Conservation (phyloP, 2,888 invertebrate genomes). For the Cryptocheilus praepositus region DNA sequence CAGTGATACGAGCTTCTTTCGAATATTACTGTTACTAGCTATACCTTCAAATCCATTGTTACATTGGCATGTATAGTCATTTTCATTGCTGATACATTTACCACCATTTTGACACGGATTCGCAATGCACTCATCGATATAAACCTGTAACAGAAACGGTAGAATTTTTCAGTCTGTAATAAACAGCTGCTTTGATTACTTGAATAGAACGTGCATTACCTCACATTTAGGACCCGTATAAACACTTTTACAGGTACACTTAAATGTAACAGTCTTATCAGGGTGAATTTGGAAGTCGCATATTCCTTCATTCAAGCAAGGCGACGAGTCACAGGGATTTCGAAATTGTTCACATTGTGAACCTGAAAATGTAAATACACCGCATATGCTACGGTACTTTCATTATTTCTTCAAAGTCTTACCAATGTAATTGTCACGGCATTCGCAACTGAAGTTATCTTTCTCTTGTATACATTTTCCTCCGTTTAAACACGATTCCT, state of each 20-base stretch:
- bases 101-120: conserved; percentile 77
- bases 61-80: conserved; percentile 75
- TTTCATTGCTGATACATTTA: conserved; percentile 75
- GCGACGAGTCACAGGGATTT: conserved; percentile 76
- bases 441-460: conserved; percentile 75
- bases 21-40: not conserved
- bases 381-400: not conserved
- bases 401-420: conserved; percentile 30
- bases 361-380: conserved; percentile 67
- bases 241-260: conserved; percentile 76
- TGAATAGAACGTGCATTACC: not conserved
- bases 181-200: not conserved
- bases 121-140: conserved; percentile 72
- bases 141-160: conserved; percentile 48
- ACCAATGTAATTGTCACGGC: conserved; percentile 76
- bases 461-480: conserved; percentile 71
- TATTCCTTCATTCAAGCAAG: conserved; percentile 77
- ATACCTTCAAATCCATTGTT: conserved; percentile 64
- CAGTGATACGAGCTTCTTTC: not conserved
- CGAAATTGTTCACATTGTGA: conserved; percentile 76
- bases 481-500: conserved; percentile 74
- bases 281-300: conserved; percentile 70
- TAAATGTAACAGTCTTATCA: conserved; percentile 61
- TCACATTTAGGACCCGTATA: conserved; percentile 72
- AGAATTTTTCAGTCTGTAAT: conserved; percentile 3